Base-by-base conservation (phyloP, 2,797 vertebrate species). In the Argyrosomus regius region DNA sequence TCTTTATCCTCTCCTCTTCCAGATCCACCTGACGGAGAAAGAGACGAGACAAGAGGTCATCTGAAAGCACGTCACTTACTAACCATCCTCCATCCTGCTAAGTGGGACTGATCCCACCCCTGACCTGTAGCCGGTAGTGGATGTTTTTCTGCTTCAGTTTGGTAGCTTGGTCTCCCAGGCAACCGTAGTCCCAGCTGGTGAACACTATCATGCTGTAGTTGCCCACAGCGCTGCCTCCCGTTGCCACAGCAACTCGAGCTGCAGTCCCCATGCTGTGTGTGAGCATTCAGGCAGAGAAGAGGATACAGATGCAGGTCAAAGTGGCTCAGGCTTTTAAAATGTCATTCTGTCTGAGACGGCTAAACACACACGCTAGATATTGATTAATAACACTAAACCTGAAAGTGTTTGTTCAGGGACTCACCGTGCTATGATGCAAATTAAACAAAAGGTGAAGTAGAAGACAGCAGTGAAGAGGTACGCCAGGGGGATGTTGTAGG, bases 181-280 rank as follows among this genome's bases (percentile, higher is more conserved):
- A 96, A 77, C 96, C 94, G 6, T 96, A 96, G 92, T 98, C 94
- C 97, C 97, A 98, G 54, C 95, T 94, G 0, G 95, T 95, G 89
- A 98, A 97, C 65, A 97, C 89, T 5, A 94, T 93, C 82, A 89
- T 85, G 83, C 96, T 97, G 95, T 97, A 98, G 87, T 91, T 94
- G 72, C 92, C 95, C 62, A 93, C 89, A 5, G 92, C 13, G 8
- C 91, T 87, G 5, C 95, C 94, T 74, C 96, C 96, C 0, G 93
- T 96, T 77, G 96, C 85, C 85, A 97, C 85, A 6, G 91, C 95
- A 90, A 96, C 91, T 57, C 95, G 96, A 62, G 95, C 92, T 17
- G 95, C 91, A 2, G 88, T 84, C 41, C 96, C 96, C 69, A 96
- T 96, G 74, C 97, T 98, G 82, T 41, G 6, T 31, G 28, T 62